Evolutionary conservation across 2,797 vertebrate genomes (phyloP), one percentile per base, ranked within the genome.

Genomic region (Protonibea diacanthus): DNA sequence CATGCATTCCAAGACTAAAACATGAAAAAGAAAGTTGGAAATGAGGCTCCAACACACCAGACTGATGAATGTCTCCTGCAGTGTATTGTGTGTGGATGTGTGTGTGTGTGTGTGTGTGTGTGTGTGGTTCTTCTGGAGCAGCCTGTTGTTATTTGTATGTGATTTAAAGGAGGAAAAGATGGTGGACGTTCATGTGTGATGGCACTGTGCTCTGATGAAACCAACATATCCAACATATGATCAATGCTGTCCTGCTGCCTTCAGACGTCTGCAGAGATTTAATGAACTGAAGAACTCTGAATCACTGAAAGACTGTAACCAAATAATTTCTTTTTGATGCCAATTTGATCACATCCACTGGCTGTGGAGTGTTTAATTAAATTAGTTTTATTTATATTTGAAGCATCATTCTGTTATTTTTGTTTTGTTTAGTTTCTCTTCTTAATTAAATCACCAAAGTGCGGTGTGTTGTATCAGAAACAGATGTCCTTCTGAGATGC

Each of bases 151-250:
- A 59, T 42, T 59, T 23, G n/a, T 40, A 47, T 7, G 21, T 44
- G 21, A 25, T 47, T 25, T 62, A 45, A 47, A 25, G 59, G 59
- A 17, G 59, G n/a, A 23, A 61, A 44, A 61, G n/a, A 61, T 12
- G 9, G 21, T 45, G 21, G 21, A 47, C 3, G 12, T 40, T 40
- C 11, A 12, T 40, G 40, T 42, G 40, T 12, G 1, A 45, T 45
- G 15, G 5, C 14, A 45, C 58, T 42, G n/a, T 40, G 44, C 21
- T 44, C 42, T 44, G 42, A 44, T 13, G 57, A 14, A 33, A 59
- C 20, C 57, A n/a, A 7, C 57, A 20, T 13, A 8, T 33, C 20
- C 57, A 38, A 7, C 57, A 20, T 13, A 8, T 33, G 29, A 40
- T 17, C 40, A 15, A 10, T 3, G 3, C 7, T 3, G 40, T 21